These are phyloP conservation scores for Mycteria americana DNA, from an alignment of 2,797 vertebrate species.

Conservation along the genomic window DNA sequence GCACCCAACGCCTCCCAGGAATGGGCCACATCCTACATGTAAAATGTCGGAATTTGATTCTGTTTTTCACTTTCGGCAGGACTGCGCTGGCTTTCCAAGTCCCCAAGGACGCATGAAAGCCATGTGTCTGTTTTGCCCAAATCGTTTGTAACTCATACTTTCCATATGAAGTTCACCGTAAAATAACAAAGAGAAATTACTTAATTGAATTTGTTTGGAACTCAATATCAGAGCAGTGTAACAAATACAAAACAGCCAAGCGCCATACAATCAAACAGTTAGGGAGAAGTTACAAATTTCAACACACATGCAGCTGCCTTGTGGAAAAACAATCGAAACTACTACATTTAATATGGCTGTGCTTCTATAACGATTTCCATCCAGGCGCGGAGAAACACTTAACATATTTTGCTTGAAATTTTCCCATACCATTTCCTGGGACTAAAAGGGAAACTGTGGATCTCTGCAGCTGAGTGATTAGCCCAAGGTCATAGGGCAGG, in stretches of 20 bases:
- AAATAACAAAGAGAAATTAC: constrained; percentile 35
- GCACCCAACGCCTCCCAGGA: background rate
- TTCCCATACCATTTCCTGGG: background rate
- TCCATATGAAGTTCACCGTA: constrained; percentile 32
- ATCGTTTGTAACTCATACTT: background rate
- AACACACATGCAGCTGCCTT: background rate
- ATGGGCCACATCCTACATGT: background rate
- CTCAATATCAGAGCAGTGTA: constrained; percentile 10
- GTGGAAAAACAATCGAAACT: background rate
- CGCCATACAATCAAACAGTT: background rate
- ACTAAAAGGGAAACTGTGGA: background rate
- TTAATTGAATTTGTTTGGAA: constrained; percentile 52
- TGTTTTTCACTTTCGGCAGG: background rate
- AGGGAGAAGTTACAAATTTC: constrained; percentile 23
- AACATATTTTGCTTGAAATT: background rate
- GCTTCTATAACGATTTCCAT: background rate
- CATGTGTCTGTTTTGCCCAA: background rate
- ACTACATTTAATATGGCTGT: background rate
- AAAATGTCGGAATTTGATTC: background rate
- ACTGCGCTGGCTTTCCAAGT: background rate
- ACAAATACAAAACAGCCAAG: constrained; percentile 43
- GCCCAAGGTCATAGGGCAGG: background rate
- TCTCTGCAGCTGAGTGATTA: background rate
- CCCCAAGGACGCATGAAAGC: background rate
- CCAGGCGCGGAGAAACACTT: background rate